Conservation (phyloP, 2,797 vertebrate genomes). For the Agapornis canus region DNA sequence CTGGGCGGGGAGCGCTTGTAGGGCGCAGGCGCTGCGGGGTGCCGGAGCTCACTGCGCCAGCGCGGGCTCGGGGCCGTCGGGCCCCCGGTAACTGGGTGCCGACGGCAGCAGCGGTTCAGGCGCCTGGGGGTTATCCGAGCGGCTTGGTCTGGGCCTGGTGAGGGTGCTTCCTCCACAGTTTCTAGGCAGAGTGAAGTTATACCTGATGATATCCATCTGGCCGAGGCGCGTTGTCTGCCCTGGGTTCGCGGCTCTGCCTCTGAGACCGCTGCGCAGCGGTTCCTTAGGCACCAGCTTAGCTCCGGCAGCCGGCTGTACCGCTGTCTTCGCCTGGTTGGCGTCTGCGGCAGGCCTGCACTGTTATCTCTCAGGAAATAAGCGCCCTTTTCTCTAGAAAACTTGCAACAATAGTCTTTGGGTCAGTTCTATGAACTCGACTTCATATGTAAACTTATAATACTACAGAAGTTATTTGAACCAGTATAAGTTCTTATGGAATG, state of each 20-base stretch:
- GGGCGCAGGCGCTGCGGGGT: not conserved
- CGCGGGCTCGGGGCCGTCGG: too few relatives aligned
- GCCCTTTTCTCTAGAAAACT: rapidly evolving
- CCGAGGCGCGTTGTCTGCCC: rapidly evolving
- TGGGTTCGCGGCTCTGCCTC: too few relatives aligned
- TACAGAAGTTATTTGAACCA: not conserved
- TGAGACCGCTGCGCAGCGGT: not conserved
- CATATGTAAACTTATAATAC: rapidly evolving
- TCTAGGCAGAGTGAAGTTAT: not conserved
- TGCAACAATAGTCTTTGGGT: rapidly evolving
- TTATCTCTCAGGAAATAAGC: rapidly evolving
- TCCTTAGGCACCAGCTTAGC: not conserved
- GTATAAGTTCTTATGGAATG: not conserved
- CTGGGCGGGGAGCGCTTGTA: not conserved
- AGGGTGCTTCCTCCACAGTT: not conserved
- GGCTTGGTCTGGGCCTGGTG: rapidly evolving
- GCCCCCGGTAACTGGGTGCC: too few relatives aligned
- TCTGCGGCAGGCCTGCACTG: rapidly evolving
- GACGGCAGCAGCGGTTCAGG: not conserved
- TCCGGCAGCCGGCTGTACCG: not conserved
- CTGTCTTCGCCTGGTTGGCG: not conserved
- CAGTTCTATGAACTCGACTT: rapidly evolving
- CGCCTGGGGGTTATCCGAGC: not conserved
- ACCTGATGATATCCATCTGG: rapidly evolving
- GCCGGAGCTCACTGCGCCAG: not conserved